Evolutionary conservation across 2,888 invertebrate species (phyloP).

Genomic region (Baronia brevicornis): DNA sequence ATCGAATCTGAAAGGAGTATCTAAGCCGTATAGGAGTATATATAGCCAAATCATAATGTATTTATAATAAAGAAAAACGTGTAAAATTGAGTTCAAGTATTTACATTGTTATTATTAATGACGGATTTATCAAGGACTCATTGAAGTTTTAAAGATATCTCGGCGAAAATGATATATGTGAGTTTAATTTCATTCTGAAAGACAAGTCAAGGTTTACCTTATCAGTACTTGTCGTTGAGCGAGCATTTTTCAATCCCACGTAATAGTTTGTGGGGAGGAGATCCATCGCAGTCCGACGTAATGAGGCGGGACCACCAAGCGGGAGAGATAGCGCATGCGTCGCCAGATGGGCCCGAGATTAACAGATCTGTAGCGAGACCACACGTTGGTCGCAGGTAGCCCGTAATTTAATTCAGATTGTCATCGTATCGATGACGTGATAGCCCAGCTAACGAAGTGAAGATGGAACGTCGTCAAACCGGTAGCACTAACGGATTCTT

Average conservation of each 20-base stretch:
- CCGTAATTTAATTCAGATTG: slow-evolving; percentile 73
- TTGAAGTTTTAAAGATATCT: slow-evolving; percentile 3
- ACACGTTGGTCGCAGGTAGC: slow-evolving; percentile 71
- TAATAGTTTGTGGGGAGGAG: slow-evolving; percentile 50
- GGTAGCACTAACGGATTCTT: slow-evolving; percentile 53
- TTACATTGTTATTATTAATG: neutral
- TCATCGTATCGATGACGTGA: slow-evolving; percentile 70
- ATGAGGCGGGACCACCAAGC: slow-evolving; percentile 70
- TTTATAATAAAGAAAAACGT: neutral
- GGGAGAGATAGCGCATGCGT: slow-evolving; percentile 58
- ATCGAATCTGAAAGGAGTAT: too few species aligned
- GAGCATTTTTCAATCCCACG: slow-evolving; percentile 67
- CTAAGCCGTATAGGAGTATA: neutral
- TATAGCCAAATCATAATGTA: neutral
- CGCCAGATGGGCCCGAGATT: slow-evolving; percentile 64
- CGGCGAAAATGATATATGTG: too few species aligned
- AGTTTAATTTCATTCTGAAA: too few species aligned
- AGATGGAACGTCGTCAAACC: slow-evolving; percentile 43
- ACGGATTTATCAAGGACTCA: neutral
- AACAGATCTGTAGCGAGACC: slow-evolving; percentile 63
- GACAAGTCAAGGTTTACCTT: too few species aligned
- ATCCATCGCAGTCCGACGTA: slow-evolving; percentile 51
- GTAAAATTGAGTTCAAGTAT: neutral
- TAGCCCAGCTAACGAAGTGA: slow-evolving; percentile 66
- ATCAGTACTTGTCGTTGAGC: slow-evolving; percentile 65